Conservation (phyloP, 1,140 invertebrate species). For the Homarus americanus region DNA sequence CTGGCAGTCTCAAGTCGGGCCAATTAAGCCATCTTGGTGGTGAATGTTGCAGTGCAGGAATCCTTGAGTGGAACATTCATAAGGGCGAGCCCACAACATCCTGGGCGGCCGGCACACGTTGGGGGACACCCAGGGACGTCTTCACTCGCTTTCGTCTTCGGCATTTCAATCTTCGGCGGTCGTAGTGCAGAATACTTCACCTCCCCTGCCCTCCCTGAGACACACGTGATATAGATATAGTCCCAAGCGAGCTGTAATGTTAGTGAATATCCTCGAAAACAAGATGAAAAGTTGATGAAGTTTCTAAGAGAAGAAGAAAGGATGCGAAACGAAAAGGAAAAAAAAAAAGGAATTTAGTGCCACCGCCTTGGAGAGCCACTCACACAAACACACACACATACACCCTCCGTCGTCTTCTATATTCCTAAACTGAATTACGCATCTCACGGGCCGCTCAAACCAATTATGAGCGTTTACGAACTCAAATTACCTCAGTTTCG, state of each 20-base stretch:
- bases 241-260: no score
- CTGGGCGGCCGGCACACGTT: not conserved
- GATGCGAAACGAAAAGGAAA: not conserved
- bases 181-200: not conserved
- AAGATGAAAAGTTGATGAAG: not conserved
- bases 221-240: no score
- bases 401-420: constrained; percentile 22
- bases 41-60: constrained; percentile 29
- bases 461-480: constrained; percentile 62
- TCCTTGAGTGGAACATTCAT: constrained; percentile 34
- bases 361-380: not conserved
- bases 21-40: constrained; percentile 62
- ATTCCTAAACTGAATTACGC: constrained; percentile 33
- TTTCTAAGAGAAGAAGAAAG: no score
- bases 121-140: not conserved
- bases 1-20: constrained; percentile 47
- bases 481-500: constrained; percentile 61
- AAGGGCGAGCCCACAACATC: constrained; percentile 7
- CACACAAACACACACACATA: constrained; percentile 10
- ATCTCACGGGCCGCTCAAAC: constrained; percentile 58
- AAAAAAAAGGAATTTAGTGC: not conserved
- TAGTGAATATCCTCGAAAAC: no score
- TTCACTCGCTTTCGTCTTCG: not conserved
- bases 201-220: no score
- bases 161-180: not conserved